These are phyloP conservation scores for Cavia porcellus DNA, from an alignment of 2,113 vertebrate genomes.

Conservation along the genomic window DNA sequence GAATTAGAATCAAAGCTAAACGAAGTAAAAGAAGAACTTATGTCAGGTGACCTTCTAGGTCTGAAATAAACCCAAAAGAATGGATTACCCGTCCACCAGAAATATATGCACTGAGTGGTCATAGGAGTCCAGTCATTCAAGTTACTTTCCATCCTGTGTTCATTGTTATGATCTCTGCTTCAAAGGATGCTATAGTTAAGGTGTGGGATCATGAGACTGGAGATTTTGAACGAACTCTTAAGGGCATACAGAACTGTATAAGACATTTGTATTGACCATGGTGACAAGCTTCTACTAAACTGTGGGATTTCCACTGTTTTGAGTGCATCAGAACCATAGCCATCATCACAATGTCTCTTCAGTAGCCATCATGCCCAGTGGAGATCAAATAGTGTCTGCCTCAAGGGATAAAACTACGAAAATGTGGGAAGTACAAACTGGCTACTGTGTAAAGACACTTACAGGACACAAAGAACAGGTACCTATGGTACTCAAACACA, in stretches of 20 bases:
- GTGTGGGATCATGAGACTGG: conserved; percentile 99
- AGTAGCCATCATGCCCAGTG: conserved; percentile 99
- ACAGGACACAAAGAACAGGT: conserved; percentile 99
- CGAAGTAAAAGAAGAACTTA: too few relatives aligned
- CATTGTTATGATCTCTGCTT: too few relatives aligned
- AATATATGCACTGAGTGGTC: too few relatives aligned
- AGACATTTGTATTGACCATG: conserved; percentile 99
- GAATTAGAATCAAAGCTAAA: too few relatives aligned
- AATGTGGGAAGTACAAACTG: conserved; percentile 99
- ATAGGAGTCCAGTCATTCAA: too few relatives aligned
- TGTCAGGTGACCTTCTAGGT: too few relatives aligned
- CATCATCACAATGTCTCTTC: conserved; percentile 99
- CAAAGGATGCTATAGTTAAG: conserved; percentile 80
- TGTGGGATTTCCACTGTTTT: conserved; percentile 99
- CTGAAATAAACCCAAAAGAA: too few relatives aligned
- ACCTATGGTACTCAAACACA: conserved; percentile 92
- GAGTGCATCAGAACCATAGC: conserved; percentile 99
- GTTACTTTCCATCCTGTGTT: too few relatives aligned
- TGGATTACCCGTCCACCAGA: too few relatives aligned
- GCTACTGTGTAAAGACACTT: conserved; percentile 99
- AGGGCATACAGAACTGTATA: conserved; percentile 99
- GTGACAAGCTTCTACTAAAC: conserved; percentile 99
- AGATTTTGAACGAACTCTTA: conserved; percentile 99
- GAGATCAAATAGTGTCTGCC: conserved; percentile 99
- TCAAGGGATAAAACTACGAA: conserved; percentile 99